Conservation (phyloP, 2,888 invertebrate species). For the Drosophila glabriapex region DNA sequence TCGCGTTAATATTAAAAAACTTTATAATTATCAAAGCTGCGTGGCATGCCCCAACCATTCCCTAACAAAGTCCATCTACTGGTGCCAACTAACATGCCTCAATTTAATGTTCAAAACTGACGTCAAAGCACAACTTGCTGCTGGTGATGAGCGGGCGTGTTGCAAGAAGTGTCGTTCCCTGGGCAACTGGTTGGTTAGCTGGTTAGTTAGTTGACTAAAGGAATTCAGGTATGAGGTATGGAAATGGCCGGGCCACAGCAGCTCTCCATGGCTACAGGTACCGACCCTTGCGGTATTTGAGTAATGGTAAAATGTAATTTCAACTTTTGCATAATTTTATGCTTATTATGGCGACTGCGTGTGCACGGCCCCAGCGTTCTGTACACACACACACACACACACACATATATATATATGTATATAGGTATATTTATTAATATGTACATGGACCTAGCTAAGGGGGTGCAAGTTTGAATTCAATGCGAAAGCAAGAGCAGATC, state of each 20-base stretch:
- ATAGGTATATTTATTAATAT: neutral
- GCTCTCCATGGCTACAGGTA: slow-evolving; percentile 31
- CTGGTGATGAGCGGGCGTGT: slow-evolving; percentile 24
- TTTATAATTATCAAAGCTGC: slow-evolving; percentile 28
- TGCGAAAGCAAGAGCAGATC: slow-evolving; percentile 15
- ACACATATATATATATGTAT: neutral
- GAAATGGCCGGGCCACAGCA: neutral
- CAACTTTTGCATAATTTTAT: slow-evolving; percentile 78
- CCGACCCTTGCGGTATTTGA: slow-evolving; percentile 63
- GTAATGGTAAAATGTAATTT: slow-evolving; percentile 73
- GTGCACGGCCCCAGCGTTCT: slow-evolving; percentile 1
- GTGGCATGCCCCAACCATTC: neutral
- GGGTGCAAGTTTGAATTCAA: slow-evolving; percentile 10
- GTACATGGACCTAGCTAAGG: slow-evolving; percentile 5
- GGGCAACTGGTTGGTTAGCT: neutral
- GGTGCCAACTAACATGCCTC: slow-evolving; percentile 21
- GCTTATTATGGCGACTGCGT: slow-evolving; percentile 62
- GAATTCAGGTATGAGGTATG: neutral
- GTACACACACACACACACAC: slow-evolving; percentile 4
- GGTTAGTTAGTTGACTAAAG: slow-evolving; percentile 6
- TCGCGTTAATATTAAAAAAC: neutral
- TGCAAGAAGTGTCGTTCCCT: neutral
- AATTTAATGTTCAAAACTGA: slow-evolving; percentile 28
- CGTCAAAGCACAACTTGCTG: slow-evolving; percentile 48
- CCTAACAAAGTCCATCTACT: slow-evolving; percentile 14